Evolutionary conservation across 1,140 invertebrate genomes (phyloP).

Genomic region (Apis cerana): DNA sequence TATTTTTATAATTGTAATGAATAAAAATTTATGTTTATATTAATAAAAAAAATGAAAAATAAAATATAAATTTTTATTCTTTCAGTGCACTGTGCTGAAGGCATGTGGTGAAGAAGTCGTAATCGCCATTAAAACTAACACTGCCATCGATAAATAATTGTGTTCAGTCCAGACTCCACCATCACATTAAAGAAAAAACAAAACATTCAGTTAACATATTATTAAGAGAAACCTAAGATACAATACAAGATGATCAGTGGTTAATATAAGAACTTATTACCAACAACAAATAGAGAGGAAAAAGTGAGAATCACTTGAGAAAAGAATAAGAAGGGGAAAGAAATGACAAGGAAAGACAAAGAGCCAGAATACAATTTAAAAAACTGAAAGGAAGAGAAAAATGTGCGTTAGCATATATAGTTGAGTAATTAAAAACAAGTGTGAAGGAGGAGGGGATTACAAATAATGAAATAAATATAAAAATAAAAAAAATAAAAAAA

Average conservation of each 20-base stretch:
- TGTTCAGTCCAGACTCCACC: constrained; percentile 78
- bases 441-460: constrained; percentile 37
- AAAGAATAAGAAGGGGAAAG: constrained; percentile 17
- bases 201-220: constrained; percentile 59
- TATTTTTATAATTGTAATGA: background rate
- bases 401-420: constrained; percentile 38
- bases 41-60: background rate
- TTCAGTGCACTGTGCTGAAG: constrained; percentile 94
- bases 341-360: constrained; percentile 33
- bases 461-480: constrained; percentile 41
- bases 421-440: constrained; percentile 9
- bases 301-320: constrained; percentile 21
- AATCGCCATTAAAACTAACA: constrained; percentile 96
- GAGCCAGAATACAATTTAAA: constrained; percentile 27
- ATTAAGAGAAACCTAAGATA: constrained; percentile 69
- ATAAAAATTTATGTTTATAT: background rate
- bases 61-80: constrained; percentile 53
- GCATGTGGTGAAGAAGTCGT: constrained; percentile 96
- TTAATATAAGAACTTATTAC: constrained; percentile 48
- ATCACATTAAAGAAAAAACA: constrained; percentile 56
- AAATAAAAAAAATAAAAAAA: constrained; percentile 46
- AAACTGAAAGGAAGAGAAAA: constrained; percentile 27
- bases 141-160: constrained; percentile 94
- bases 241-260: constrained; percentile 61
- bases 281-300: constrained; percentile 48